These are phyloP conservation scores for Montipora cactus DNA, from an alignment of 64 coral and sea anemone genomes.

Conservation along the genomic window DNA sequence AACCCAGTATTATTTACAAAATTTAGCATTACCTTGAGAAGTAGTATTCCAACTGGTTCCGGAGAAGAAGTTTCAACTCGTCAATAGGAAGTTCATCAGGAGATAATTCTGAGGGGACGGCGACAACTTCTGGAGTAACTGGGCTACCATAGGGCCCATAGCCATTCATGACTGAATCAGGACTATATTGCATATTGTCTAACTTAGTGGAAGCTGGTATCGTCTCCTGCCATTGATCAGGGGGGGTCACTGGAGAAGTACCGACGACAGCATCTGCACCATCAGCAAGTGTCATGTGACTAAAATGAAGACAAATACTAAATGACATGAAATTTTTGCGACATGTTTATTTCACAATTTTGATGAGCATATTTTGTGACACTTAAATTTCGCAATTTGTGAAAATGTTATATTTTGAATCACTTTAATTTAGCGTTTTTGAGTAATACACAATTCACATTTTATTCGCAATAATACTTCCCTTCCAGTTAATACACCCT, in stretches of 20 bases:
- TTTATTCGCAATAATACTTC: too few species aligned
- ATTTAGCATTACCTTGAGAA: constrained; percentile 81
- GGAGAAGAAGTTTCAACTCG: constrained; percentile 83
- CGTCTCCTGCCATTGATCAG: constrained; percentile 12
- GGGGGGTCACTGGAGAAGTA: constrained; percentile 27
- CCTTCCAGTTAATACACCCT: too few species aligned
- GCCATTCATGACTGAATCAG: constrained; percentile 77
- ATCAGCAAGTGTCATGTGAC: constrained; percentile 88
- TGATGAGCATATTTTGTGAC: too few species aligned
- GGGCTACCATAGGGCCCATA: constrained; percentile 70
- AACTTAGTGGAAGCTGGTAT: constrained; percentile 13
- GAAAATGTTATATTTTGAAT: too few species aligned
- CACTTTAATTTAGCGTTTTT: too few species aligned
- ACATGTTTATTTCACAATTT: too few species aligned
- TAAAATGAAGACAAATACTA: constrained; percentile 48
- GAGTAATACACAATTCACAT: too few species aligned
- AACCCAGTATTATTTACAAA: too few species aligned
- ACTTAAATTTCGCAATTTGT: too few species aligned
- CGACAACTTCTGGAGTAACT: constrained; percentile 43
- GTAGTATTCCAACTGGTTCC: constrained; percentile 91
- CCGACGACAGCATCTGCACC: constrained; percentile 57
- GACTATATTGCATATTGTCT: constrained; percentile 89
- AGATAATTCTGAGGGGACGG: constrained; percentile 60
- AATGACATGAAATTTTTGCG: not conserved
- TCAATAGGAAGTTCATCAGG: constrained; percentile 83